A percentile compares a stretch with the other conserved stretches of the same genome.
phyloP scores from a whole-genome alignment of 1,140 invertebrate species.

The Paraescarpia echinospica region DNA sequence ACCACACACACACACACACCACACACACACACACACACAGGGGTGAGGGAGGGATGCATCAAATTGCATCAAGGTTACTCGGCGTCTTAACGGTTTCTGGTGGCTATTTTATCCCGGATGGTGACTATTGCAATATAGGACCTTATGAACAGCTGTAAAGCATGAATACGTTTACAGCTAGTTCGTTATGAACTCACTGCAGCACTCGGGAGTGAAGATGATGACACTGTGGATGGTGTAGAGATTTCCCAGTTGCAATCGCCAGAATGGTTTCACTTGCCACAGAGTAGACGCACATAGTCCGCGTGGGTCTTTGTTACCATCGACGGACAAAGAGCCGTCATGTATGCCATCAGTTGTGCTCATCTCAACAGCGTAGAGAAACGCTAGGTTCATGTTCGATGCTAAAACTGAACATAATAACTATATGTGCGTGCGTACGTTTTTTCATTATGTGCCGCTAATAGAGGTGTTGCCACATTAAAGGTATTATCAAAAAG shows the following conservation, averaged over 20 bases:
- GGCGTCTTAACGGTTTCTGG: too few species aligned
- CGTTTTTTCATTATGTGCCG: too few species aligned
- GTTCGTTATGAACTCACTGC: background rate
- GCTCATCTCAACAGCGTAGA: background rate
- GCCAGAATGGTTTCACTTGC: background rate
- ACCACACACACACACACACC: too few species aligned
- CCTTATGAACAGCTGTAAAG: background rate
- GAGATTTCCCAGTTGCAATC: background rate
- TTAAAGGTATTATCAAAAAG: too few species aligned
- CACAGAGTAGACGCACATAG: background rate
- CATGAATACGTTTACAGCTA: background rate
- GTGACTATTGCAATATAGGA: background rate
- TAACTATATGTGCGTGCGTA: background rate
- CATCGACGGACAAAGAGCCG: background rate
- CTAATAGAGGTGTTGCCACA: too few species aligned
- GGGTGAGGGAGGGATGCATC: too few species aligned
- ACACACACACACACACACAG: too few species aligned
- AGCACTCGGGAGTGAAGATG: background rate
- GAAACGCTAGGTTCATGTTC: background rate
- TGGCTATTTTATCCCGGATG: too few species aligned
- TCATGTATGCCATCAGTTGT: background rate
- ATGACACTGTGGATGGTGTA: background rate
- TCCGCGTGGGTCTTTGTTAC: background rate
- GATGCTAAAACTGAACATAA: background rate
- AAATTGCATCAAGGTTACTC: too few species aligned